A percentile compares a stretch with the other conserved stretches of the same genome.
Conservation (phyloP, 2,113 vertebrate species). For the Gnathonemus longibarbis region DNA sequence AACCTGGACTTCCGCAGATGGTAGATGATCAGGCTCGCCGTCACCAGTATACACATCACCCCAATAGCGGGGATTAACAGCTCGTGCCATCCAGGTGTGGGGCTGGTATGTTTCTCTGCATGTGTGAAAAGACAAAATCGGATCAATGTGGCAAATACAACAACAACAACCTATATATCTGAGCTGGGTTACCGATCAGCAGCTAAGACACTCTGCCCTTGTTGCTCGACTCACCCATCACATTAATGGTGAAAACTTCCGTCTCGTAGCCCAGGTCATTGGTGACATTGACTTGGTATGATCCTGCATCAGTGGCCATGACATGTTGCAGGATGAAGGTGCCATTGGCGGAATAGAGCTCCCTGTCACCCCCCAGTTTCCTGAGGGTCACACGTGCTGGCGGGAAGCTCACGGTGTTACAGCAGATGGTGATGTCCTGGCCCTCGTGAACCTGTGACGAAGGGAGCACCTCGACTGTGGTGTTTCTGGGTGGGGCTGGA, state of each 20-base stretch:
- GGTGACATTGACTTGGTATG: slow-evolving; percentile 60
- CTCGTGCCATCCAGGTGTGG: slow-evolving; percentile 13
- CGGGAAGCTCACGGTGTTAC: slow-evolving; percentile 50
- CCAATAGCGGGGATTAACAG: slow-evolving; percentile 33
- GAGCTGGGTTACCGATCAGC: not conserved
- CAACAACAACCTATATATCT: too few species aligned
- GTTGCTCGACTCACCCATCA: slow-evolving; percentile 45
- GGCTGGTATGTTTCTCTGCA: slow-evolving; percentile 34
- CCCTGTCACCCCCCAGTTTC: slow-evolving; percentile 43
- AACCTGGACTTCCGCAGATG: slow-evolving; percentile 47
- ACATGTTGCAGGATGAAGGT: slow-evolving; percentile 56
- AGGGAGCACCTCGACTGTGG: slow-evolving; percentile 47
- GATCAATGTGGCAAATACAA: not conserved
- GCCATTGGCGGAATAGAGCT: slow-evolving; percentile 43
- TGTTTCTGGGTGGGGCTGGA: slow-evolving; percentile 60
- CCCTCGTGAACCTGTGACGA: slow-evolving; percentile 54
- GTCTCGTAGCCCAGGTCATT: slow-evolving; percentile 56
- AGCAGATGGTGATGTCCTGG: slow-evolving; percentile 58
- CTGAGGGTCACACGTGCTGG: slow-evolving; percentile 43
- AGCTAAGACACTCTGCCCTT: not conserved
- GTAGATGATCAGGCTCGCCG: slow-evolving; percentile 34
- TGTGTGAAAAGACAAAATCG: not conserved
- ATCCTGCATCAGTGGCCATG: slow-evolving; percentile 47
- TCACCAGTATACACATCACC: slow-evolving; percentile 20
- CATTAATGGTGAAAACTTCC: slow-evolving; percentile 50